phyloP scores from a whole-genome alignment of 2,113 vertebrate genomes.

The Anhinga anhinga region DNA sequence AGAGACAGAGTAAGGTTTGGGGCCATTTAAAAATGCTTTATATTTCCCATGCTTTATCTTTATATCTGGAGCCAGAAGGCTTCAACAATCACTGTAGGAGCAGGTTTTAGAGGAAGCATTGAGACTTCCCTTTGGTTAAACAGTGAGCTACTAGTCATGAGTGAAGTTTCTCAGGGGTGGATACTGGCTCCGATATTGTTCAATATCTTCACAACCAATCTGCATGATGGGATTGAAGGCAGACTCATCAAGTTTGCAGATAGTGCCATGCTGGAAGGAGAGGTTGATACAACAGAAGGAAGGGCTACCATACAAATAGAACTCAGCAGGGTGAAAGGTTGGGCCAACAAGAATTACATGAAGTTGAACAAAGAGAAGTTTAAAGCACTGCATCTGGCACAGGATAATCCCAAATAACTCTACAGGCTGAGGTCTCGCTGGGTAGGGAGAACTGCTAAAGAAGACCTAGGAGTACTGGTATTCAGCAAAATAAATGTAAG shows the following conservation, averaged over 20 bases:
- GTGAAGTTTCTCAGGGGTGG: background rate
- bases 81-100: background rate
- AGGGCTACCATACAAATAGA: background rate
- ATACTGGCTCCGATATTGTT: background rate
- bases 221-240: background rate
- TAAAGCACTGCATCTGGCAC: background rate
- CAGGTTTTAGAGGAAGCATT: background rate
- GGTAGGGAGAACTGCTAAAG: background rate
- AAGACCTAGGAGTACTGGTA: background rate
- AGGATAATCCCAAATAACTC: background rate
- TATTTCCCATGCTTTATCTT: background rate
- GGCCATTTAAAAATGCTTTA: background rate
- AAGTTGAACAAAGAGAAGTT: background rate
- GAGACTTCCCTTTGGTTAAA: background rate
- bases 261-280: background rate
- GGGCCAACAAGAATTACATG: background rate
- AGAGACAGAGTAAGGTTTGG: background rate
- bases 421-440: background rate
- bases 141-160: background rate
- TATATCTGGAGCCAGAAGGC: background rate
- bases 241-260: background rate
- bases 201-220: background rate
- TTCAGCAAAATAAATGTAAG: background rate
- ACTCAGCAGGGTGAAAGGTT: background rate
- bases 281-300: background rate